phyloP scores from a whole-genome alignment of 2,888 invertebrate genomes.

The Tetragonula carbonaria region DNA sequence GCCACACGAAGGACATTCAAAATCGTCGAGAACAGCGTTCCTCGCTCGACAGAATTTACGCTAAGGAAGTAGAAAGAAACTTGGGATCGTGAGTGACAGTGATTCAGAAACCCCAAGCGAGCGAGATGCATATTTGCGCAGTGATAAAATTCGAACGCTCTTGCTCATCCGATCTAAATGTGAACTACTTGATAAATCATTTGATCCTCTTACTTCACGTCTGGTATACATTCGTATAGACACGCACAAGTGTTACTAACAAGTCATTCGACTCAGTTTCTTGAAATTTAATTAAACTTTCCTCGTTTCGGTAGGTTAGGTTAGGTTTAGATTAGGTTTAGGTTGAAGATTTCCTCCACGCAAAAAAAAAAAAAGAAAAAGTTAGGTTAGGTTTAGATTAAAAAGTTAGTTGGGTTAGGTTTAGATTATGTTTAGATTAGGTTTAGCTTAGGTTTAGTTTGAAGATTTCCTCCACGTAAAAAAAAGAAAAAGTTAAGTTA shows the following conservation, averaged over 20 bases:
- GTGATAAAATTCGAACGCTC: slow-evolving; percentile 2
- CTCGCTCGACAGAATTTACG: slow-evolving; percentile 19
- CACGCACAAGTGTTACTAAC: background rate
- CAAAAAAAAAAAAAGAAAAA: no score
- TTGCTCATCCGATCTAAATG: no score
- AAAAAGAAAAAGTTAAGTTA: no score
- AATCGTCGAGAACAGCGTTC: slow-evolving; percentile 18
- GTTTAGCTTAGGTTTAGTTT: no score
- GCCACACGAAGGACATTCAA: slow-evolving; percentile 19
- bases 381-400: no score
- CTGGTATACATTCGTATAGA: background rate
- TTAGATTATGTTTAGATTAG: no score
- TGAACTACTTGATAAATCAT: background rate
- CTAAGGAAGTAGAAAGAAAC: slow-evolving; percentile 21
- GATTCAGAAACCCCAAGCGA: slow-evolving; percentile 13
- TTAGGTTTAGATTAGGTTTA: no score
- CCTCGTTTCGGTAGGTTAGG: no score
- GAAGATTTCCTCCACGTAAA: no score
- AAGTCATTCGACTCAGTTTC: background rate
- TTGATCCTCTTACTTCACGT: background rate
- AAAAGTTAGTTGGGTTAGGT: no score
- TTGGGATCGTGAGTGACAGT: background rate
- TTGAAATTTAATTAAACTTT: background rate
- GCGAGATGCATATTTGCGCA: background rate
- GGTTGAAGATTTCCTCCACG: no score